Evolutionary conservation across 1,140 invertebrate genomes (phyloP).

Genomic region (Drosophila ironensis): DNA sequence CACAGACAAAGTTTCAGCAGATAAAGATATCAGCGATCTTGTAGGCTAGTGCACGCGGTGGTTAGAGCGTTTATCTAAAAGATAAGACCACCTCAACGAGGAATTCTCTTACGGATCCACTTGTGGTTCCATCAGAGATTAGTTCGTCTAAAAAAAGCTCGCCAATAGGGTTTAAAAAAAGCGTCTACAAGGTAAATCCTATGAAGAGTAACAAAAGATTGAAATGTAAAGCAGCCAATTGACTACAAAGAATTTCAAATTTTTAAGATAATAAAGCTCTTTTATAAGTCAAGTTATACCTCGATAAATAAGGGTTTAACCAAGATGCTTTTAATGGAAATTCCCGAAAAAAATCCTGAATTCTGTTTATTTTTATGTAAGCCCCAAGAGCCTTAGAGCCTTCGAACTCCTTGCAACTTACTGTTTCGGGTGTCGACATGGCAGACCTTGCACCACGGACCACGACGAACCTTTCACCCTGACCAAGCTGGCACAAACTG

Average conservation of each 20-base stretch:
- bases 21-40: conserved; percentile 50
- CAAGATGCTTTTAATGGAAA: too few relatives aligned
- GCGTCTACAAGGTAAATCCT: too few relatives aligned
- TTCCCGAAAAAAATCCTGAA: too few relatives aligned
- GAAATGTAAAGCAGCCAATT: too few relatives aligned
- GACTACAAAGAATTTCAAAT: too few relatives aligned
- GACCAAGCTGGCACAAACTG: conserved; percentile 33
- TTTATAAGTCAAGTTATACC: too few relatives aligned
- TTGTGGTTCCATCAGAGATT: neutral
- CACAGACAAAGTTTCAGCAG: conserved; percentile 11
- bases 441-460: conserved; percentile 12
- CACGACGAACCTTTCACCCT: conserved; percentile 37
- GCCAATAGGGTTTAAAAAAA: too few relatives aligned
- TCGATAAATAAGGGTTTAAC: too few relatives aligned
- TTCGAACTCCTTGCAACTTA: conserved; percentile 9
- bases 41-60: conserved; percentile 30
- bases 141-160: neutral
- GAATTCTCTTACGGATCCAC: neutral
- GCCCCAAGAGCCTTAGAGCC: too few relatives aligned
- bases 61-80: conserved; percentile 47
- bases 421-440: conserved; percentile 17
- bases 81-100: conserved; percentile 14
- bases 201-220: too few relatives aligned
- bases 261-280: too few relatives aligned
- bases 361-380: too few relatives aligned